These are phyloP conservation scores for Cordilura impudica DNA, from an alignment of 2,888 invertebrate species.

Conservation along the genomic window DNA sequence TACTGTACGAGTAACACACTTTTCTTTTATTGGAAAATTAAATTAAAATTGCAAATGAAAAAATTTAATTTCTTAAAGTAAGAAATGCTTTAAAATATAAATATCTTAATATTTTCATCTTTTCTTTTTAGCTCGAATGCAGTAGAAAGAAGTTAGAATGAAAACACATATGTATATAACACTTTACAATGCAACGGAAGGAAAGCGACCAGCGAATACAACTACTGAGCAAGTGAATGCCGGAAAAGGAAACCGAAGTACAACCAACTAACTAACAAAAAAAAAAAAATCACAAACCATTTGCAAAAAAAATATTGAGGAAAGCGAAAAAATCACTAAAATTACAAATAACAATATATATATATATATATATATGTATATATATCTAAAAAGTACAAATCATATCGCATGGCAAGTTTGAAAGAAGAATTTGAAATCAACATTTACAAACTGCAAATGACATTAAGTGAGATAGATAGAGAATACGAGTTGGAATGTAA, in stretches of 20 bases:
- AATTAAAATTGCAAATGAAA: conserved; percentile 46
- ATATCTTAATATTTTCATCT: not conserved
- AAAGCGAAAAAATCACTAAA: not conserved
- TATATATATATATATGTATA: no score
- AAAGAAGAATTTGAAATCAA: not conserved
- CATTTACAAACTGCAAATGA: conserved; percentile 21
- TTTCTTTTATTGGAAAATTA: not conserved
- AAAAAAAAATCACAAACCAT: not conserved
- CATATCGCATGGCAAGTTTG: not conserved
- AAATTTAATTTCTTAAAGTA: conserved; percentile 29
- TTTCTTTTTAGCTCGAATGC: conserved; percentile 40
- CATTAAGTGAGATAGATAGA: conserved; percentile 1
- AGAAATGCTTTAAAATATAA: conserved; percentile 15
- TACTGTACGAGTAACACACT: no score
- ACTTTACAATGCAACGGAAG: conserved; percentile 37
- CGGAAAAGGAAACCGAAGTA: conserved; percentile 12
- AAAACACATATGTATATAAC: not conserved
- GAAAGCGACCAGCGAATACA: conserved; percentile 30
- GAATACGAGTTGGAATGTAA: no score
- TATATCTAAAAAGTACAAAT: not conserved
- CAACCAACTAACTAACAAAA: conserved; percentile 10
- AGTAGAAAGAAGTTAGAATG: not conserved
- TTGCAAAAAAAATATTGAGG: not conserved
- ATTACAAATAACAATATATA: not conserved
- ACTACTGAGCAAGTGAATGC: conserved; percentile 6